phyloP scores from a whole-genome alignment of 2,113 vertebrate species.

The Ovis canadensis region DNA sequence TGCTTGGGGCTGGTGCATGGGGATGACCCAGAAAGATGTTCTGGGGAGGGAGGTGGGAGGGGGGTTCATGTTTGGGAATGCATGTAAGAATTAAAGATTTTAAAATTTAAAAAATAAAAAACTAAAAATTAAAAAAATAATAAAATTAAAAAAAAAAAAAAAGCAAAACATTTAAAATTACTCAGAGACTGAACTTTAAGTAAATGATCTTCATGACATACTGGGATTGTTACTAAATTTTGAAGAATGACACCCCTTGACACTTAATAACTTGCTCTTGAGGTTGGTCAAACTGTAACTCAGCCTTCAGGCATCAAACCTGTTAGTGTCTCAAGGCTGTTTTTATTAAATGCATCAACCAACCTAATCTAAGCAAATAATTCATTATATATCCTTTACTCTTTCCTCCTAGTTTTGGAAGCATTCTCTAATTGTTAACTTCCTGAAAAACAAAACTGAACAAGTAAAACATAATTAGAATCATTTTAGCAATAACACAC shows the following conservation, averaged over 20 bases:
- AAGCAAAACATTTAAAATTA: not conserved
- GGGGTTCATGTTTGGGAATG: no score
- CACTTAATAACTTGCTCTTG: not conserved
- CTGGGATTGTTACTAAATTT: not conserved
- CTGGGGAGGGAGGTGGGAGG: no score
- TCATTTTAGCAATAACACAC: not conserved
- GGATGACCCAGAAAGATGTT: no score
- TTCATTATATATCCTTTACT: not conserved
- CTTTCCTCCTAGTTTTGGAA: not conserved
- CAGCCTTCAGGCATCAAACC: not conserved
- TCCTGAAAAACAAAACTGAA: not conserved
- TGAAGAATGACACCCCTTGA: not conserved
- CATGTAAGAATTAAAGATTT: no score
- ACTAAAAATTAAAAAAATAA: no score
- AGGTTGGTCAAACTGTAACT: not conserved
- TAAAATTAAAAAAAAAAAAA: slow-evolving; percentile 36
- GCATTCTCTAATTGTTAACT: not conserved
- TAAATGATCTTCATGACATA: not conserved
- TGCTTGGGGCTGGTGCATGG: no score
- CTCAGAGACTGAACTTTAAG: not conserved
- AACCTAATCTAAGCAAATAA: not conserved
- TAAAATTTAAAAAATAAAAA: no score
- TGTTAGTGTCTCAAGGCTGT: not conserved
- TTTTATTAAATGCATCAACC: not conserved
- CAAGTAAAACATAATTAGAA: not conserved